phyloP scores from a whole-genome alignment of 2,113 vertebrate species.

The Empidonax alnorum region DNA sequence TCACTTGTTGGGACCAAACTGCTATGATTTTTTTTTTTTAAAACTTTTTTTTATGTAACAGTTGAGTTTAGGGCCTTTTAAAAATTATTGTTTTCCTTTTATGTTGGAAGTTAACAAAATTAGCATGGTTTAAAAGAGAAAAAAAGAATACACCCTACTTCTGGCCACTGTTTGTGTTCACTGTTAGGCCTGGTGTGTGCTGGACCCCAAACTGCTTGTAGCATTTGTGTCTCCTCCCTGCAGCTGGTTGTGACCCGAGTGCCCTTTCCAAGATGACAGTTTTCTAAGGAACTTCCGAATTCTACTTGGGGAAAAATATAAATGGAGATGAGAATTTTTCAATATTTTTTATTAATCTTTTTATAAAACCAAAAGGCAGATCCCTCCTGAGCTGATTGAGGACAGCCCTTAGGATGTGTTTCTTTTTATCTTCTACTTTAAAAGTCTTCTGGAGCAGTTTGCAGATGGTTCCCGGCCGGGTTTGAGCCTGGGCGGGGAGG shows the following conservation, averaged over 20 bases:
- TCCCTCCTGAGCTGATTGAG: constrained; percentile 64
- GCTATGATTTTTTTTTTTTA: constrained; percentile 34
- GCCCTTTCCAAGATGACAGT: constrained; percentile 72
- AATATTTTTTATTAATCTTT: constrained; percentile 85
- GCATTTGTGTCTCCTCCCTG: constrained; percentile 57
- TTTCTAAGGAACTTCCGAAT: constrained; percentile 80
- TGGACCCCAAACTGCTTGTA: constrained; percentile 63
- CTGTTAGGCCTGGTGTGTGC: constrained; percentile 55
- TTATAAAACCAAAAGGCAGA: constrained; percentile 75
- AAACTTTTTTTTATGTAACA: constrained; percentile 51
- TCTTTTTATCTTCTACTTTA: constrained; percentile 57
- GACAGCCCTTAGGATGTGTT: constrained; percentile 24
- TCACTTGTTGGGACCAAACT: constrained; percentile 80
- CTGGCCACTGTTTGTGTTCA: constrained; percentile 10
- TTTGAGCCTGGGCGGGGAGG: not conserved
- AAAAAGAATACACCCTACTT: not conserved
- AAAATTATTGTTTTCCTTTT: constrained; percentile 61
- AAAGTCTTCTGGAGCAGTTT: constrained; percentile 18
- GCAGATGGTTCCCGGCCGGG: not conserved
- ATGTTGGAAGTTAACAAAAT: constrained; percentile 51
- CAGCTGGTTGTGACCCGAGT: constrained; percentile 63
- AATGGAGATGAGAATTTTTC: constrained; percentile 78
- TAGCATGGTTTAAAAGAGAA: constrained; percentile 35
- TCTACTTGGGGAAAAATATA: constrained; percentile 73
- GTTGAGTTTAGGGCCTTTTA: constrained; percentile 75